These are phyloP conservation scores for Chelonus insularis DNA, from an alignment of 1,140 invertebrate genomes.

Conservation along the genomic window DNA sequence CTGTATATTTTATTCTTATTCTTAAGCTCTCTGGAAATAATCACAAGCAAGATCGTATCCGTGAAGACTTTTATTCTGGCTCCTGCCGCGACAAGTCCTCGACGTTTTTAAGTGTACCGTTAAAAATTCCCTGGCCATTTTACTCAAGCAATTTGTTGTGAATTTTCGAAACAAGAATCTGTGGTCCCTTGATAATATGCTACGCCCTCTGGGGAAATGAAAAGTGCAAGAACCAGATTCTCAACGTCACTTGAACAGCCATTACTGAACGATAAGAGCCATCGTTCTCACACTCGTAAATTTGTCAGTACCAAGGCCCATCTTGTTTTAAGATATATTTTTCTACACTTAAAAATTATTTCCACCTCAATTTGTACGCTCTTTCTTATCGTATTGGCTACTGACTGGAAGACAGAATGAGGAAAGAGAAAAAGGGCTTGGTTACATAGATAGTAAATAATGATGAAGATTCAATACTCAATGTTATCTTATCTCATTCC, in stretches of 20 bases:
- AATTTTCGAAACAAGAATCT: background rate
- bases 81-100: background rate
- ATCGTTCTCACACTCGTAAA: slow-evolving; percentile 36
- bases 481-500: slow-evolving; percentile 36
- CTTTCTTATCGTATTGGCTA: slow-evolving; percentile 28
- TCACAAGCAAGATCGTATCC: slow-evolving; percentile 46
- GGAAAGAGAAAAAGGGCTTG: slow-evolving; percentile 28
- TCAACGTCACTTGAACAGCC: background rate
- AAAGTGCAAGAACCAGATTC: too few relatives aligned
- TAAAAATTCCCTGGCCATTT: slow-evolving; percentile 6
- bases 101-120: slow-evolving; percentile 7
- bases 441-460: slow-evolving; percentile 26
- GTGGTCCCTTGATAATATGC: slow-evolving; percentile 13
- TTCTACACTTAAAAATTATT: slow-evolving; percentile 25
- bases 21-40: slow-evolving; percentile 32
- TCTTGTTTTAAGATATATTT: slow-evolving; percentile 15
- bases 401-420: background rate
- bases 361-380: slow-evolving; percentile 38
- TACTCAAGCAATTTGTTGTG: background rate
- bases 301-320: slow-evolving; percentile 30
- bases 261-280: slow-evolving; percentile 18
- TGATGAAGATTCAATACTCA: too few relatives aligned
- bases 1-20: too few relatives aligned
- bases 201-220: background rate
- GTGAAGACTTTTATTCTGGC: slow-evolving; percentile 24